phyloP scores from a whole-genome alignment of 2,113 vertebrate genomes.

The Cranoglanis bouderius region DNA sequence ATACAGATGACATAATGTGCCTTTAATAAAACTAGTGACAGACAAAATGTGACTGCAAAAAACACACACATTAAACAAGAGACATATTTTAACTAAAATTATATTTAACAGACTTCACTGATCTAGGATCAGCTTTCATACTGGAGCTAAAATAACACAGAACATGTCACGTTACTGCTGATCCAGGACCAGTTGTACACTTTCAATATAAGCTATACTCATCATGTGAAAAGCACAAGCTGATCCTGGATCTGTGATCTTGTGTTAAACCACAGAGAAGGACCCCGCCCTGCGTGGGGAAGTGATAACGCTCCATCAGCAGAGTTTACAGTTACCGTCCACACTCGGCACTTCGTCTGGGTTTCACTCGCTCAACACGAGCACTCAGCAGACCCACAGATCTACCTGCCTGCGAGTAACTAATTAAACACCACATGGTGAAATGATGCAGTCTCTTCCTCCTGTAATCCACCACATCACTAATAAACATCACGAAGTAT shows the following conservation, averaged over 20 bases:
- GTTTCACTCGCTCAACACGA: conserved; percentile 56
- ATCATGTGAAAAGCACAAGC: not conserved
- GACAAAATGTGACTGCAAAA: not conserved
- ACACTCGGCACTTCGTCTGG: conserved; percentile 61
- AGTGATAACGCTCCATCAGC: not conserved
- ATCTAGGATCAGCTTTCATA: conserved; percentile 9
- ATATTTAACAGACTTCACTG: not conserved
- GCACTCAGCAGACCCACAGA: conserved; percentile 46
- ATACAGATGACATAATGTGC: conserved; percentile 31
- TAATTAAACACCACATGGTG: conserved; percentile 36
- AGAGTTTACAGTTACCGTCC: conserved; percentile 54
- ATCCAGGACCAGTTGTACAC: conserved; percentile 1
- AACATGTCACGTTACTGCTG: not conserved
- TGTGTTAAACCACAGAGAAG: not conserved
- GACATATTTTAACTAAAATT: not conserved
- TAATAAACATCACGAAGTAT: not conserved
- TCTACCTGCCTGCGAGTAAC: conserved; percentile 37
- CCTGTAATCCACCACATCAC: not conserved
- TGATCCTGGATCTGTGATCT: not conserved
- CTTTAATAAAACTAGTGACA: conserved; percentile 40
- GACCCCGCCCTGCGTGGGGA: not conserved
- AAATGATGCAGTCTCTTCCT: conserved; percentile 3
- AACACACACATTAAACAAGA: not conserved
- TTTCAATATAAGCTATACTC: not conserved
- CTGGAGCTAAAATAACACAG: not conserved